Evolutionary conservation across 2,888 invertebrate species (phyloP), one percentile per base, ranked within the genome.

Genomic region (Meghimatium bilineatum): DNA sequence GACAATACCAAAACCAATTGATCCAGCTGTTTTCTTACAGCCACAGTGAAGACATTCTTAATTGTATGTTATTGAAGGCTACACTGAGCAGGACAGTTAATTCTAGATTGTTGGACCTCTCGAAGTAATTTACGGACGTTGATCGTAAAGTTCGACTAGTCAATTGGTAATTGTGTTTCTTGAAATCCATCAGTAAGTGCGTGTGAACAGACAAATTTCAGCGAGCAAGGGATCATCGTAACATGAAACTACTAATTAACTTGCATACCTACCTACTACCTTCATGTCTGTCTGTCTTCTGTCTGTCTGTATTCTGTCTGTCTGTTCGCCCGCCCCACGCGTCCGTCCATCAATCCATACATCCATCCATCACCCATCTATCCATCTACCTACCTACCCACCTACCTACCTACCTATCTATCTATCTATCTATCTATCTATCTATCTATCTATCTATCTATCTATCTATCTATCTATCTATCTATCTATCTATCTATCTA

Each of bases 381-480:
- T n/a, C n/a, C n/a, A n/a, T n/a, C n/a, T n/a, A n/a, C n/a, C n/a
- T n/a, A n/a, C n/a, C n/a, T n/a, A n/a, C n/a, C n/a, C n/a, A n/a
- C n/a, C n/a, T n/a, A n/a, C n/a, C n/a, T n/a, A n/a, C n/a, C n/a
- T n/a, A n/a, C n/a, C n/a, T n/a, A n/a, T n/a, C n/a, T 49, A 12
- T 49, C 8, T 49, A 67, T 67, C 67, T 67, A 67, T 67, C 29
- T 67, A 67, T 67, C 67, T 67, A 67, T 67, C 67, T 67, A 67
- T 67, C 67, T 67, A 67, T 67, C 67, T 67, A 67, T 67, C 67
- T 67, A 67, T 67, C 67, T 67, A 67, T 67, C 67, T 67, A 67
- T 67, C 67, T 67, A 67, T 67, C 67, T 67, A 67, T 67, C 67
- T 67, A 67, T 67, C 67, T 67, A 67, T 67, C 67, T 67, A 67